Evolutionary conservation across 2,888 invertebrate genomes (phyloP), one percentile per base, ranked within the genome.

Genomic region (Eurois occulta): DNA sequence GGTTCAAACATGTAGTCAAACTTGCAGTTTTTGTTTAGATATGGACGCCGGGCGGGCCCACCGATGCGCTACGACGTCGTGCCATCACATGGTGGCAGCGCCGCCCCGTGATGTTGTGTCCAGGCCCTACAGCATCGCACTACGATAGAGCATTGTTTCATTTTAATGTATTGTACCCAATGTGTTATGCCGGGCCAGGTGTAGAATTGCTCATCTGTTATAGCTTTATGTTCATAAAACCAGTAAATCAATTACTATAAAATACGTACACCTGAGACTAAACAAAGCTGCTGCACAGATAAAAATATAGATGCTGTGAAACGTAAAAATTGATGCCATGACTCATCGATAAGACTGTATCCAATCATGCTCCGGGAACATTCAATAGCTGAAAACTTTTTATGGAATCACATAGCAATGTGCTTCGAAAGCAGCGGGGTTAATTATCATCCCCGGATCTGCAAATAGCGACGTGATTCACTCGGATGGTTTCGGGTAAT

Each of bases 301-400:
- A 86, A 84, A 87, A 88, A 88, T 88, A 86, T 76, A 77, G 66
- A 55, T 76, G 72, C 71, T 80, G 75, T 69, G 55, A 76, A 83
- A 71, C 77, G 52, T 76, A 71, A 41, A 74, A 70, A 80, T 52
- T 66, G 67, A 48, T 58, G 52, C 32, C 68, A 69, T 85, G 80
- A 85, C 52, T 86, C 88, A 87, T 71, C 66, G 55, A 73, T 35
- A 24, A 43, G 43, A 28, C 24, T 62, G 41, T 71, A 35, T n/a
- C 48, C 65, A 32, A 74, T 66, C 41, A 64, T 74, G 70, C 71
- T 76, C 69, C 55, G 65, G 66, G 75, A 79, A 80, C 64, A 83
- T 73, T 76, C 38, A 71, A 74, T 62, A 32, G 46, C 41, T 71
- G 62, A 64, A 70, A 72, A 66, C 10, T 46, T 66, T 62, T 58